Percentiles rank a stretch among this genome's conserved stretches.
These are phyloP conservation scores for Heliconius aoede DNA, from an alignment of 2,888 invertebrate species.

Conservation along the genomic window DNA sequence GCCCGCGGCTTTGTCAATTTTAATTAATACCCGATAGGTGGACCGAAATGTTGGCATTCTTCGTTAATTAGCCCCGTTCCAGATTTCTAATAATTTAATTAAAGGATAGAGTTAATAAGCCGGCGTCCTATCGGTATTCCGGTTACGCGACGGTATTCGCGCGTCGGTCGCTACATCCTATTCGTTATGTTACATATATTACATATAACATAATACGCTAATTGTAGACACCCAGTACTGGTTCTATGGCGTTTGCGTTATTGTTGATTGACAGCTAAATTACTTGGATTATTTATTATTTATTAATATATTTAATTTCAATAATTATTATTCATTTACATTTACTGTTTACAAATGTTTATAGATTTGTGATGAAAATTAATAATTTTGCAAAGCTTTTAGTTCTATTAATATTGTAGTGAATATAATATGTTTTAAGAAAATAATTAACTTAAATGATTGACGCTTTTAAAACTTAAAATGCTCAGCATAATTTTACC, in stretches of 20 bases:
- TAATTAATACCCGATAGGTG: slow-evolving; percentile 82
- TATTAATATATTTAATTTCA: background rate
- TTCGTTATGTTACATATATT: slow-evolving; percentile 32
- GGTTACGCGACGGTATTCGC: slow-evolving; percentile 69
- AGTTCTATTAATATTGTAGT: background rate
- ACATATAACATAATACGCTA: slow-evolving; percentile 23
- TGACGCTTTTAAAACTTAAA: background rate
- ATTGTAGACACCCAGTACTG: slow-evolving; percentile 26
- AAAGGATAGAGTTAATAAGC: slow-evolving; percentile 79
- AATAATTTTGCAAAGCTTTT: no score
- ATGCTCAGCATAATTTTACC: background rate
- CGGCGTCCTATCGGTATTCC: slow-evolving; percentile 70
- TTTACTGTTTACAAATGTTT: background rate
- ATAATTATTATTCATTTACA: background rate
- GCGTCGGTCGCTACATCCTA: slow-evolving; percentile 47
- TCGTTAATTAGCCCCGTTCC: slow-evolving; percentile 80
- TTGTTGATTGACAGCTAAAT: background rate
- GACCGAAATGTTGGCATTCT: slow-evolving; percentile 83
- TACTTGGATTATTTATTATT: background rate
- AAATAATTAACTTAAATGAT: background rate
- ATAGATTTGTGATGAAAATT: background rate
- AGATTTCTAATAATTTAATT: slow-evolving; percentile 84
- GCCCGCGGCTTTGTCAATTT: slow-evolving; percentile 81
- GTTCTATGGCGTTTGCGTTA: slow-evolving; percentile 2
- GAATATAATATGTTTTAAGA: background rate